These are phyloP conservation scores for Fukomys damarensis DNA, from an alignment of 2,113 vertebrate species.

Conservation along the genomic window DNA sequence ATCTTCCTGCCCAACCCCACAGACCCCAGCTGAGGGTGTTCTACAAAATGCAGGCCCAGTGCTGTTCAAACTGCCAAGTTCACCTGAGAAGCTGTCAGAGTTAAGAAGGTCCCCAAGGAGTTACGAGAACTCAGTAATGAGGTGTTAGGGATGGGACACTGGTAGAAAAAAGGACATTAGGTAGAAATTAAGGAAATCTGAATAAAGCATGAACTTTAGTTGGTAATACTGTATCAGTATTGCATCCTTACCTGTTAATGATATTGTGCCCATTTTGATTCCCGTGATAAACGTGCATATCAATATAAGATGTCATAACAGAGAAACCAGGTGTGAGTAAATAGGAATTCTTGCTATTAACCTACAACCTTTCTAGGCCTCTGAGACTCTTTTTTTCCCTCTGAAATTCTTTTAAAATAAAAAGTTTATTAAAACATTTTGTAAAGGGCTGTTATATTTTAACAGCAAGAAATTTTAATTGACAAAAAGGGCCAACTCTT, in stretches of 20 bases:
- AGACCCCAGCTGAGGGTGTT: not conserved
- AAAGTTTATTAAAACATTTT: not conserved
- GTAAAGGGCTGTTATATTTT: not conserved
- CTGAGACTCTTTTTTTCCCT: not conserved
- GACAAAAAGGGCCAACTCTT: not conserved
- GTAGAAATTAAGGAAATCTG: not conserved
- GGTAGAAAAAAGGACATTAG: not conserved
- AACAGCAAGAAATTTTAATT: not conserved
- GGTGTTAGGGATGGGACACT: rapidly evolving
- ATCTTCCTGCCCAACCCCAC: no score
- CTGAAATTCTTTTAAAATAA: not conserved
- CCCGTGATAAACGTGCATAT: not conserved
- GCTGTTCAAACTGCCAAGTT: not conserved
- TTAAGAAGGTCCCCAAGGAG: no score
- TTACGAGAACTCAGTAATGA: rapidly evolving
- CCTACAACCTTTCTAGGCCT: not conserved
- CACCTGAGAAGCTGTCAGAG: not conserved
- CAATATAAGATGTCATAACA: no score
- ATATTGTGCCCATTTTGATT: not conserved
- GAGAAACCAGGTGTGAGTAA: no score
- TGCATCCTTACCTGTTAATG: not conserved
- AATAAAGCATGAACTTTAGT: not conserved
- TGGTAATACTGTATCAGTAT: not conserved
- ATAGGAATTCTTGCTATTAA: not conserved
- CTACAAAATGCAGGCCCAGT: not conserved